A percentile compares a stretch with the other conserved stretches of the same genome.
phyloP scores from a whole-genome alignment of 2,888 invertebrate species.

The Apamea anceps region DNA sequence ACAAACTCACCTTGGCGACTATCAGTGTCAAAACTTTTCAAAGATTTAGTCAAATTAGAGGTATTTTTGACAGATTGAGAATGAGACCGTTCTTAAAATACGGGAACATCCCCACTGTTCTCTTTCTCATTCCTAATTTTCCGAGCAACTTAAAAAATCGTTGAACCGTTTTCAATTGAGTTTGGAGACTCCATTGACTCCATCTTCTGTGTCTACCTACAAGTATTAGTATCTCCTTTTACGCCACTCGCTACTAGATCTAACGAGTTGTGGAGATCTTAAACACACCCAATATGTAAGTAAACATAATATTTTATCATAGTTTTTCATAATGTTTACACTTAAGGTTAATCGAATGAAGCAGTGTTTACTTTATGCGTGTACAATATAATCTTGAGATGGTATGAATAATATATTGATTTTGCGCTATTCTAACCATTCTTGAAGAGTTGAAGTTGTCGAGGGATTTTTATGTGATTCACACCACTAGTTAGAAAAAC shows the following conservation, averaged over 20 bases:
- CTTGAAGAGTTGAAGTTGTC: background rate
- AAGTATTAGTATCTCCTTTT: constrained; percentile 40
- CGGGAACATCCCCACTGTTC: background rate
- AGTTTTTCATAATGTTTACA: constrained; percentile 63
- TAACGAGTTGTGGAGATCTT: constrained; percentile 38
- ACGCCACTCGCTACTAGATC: constrained; percentile 25
- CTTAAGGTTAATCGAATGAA: constrained; percentile 55
- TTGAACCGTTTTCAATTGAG: background rate
- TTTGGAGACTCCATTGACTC: constrained; percentile 3
- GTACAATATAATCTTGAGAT: constrained; percentile 44
- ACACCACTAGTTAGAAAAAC: constrained; percentile 4
- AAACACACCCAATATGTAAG: constrained; percentile 46
- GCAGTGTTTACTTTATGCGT: constrained; percentile 29
- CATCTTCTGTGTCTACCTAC: background rate
- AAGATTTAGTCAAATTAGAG: background rate
- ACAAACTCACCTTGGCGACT: background rate
- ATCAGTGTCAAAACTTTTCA: background rate
- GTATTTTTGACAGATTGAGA: background rate
- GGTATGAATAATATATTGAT: constrained; percentile 37
- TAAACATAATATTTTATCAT: constrained; percentile 60
- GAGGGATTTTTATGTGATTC: constrained; percentile 1
- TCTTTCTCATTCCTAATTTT: background rate
- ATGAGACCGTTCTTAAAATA: background rate
- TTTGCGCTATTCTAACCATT: constrained; percentile 22
- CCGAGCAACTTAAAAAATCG: background rate